Evolutionary conservation across 2,797 vertebrate genomes (phyloP).

Genomic region (Odontamblyopus rebecca): DNA sequence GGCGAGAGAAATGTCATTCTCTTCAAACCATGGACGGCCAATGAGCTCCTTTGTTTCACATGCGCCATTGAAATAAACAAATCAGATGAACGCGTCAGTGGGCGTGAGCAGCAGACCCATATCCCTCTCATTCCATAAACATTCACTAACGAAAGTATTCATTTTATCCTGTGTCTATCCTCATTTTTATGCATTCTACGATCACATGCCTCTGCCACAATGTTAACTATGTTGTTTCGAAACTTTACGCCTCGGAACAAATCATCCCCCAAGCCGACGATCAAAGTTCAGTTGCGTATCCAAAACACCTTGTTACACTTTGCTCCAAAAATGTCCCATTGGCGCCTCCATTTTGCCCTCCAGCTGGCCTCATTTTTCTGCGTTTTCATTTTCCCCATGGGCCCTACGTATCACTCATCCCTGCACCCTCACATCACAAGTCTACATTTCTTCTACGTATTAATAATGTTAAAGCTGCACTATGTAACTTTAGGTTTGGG

Average conservation of each 20-base stretch:
- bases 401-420: slow-evolving; percentile 44
- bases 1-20: too few species aligned
- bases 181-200: not conserved
- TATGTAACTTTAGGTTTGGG: too few species aligned
- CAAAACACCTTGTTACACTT: slow-evolving; percentile 4
- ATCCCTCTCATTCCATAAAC: too few species aligned
- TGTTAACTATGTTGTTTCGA: not conserved
- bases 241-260: not conserved
- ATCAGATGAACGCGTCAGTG: too few species aligned
- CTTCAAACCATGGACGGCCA: too few species aligned
- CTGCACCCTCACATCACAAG: slow-evolving; percentile 41
- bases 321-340: not conserved
- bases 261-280: not conserved
- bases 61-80: too few species aligned
- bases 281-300: not conserved
- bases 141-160: not conserved
- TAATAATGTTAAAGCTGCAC: too few species aligned
- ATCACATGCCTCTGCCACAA: not conserved
- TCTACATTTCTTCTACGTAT: too few species aligned
- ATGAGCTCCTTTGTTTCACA: too few species aligned
- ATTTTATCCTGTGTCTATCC: not conserved
- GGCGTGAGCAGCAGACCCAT: too few species aligned
- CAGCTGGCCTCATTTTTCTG: slow-evolving; percentile 11
- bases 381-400: slow-evolving; percentile 14
- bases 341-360: not conserved